Conservation (phyloP, 2,797 vertebrate species). For the Xenops minutus region DNA sequence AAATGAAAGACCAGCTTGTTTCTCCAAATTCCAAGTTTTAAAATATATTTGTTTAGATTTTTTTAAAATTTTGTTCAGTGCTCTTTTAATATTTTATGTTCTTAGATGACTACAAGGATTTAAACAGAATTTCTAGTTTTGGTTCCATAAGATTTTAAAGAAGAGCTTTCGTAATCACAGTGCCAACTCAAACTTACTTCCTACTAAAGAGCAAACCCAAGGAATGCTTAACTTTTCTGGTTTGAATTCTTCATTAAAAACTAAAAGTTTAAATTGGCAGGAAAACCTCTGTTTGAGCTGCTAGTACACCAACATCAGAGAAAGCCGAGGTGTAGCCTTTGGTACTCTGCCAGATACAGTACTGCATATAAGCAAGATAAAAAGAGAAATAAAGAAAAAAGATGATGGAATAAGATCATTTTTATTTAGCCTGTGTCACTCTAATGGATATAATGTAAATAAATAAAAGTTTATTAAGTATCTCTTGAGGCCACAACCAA, state of each 20-base stretch:
- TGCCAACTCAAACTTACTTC: conserved; percentile 69
- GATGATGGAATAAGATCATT: background rate
- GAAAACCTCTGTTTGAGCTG: conserved; percentile 55
- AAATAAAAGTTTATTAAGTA: conserved; percentile 6
- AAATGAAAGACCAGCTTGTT: background rate
- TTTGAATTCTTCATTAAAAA: conserved; percentile 70
- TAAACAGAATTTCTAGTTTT: conserved; percentile 33
- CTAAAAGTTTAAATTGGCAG: conserved; percentile 69
- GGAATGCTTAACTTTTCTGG: conserved; percentile 63
- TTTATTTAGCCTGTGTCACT: conserved; percentile 40
- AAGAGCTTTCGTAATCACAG: background rate
- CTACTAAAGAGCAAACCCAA: conserved; percentile 53
- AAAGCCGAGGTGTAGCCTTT: conserved; percentile 34
- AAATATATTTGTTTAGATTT: conserved; percentile 13
- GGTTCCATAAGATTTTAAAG: conserved; percentile 34
- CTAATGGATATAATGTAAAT: conserved; percentile 8
- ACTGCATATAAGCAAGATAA: background rate
- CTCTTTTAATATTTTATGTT: conserved; percentile 32
- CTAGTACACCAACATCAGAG: conserved; percentile 41
- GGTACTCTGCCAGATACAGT: conserved; percentile 27
- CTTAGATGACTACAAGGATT: background rate
- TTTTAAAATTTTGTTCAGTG: background rate
- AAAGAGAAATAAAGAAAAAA: background rate
- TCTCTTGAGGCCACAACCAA: background rate
- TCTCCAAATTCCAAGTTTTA: background rate